Conservation (phyloP, 2,797 vertebrate species). For the Miichthys miiuy region DNA sequence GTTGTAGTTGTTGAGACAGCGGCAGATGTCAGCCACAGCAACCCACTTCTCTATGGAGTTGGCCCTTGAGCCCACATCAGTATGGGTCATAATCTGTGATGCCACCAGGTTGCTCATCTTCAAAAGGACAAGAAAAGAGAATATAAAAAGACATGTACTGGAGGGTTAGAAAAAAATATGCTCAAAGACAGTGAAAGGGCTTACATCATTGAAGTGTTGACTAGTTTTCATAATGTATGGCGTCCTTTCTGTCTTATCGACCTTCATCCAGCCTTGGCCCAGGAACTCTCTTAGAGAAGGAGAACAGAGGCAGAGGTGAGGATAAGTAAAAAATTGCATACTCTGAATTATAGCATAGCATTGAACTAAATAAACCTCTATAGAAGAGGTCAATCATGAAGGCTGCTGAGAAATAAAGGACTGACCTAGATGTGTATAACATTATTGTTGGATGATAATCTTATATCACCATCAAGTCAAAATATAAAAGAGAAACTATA, state of each 20-base stretch:
- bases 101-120: slow-evolving; percentile 99
- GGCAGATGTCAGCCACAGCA: slow-evolving; percentile 94
- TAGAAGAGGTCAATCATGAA: neutral
- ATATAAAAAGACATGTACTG: neutral
- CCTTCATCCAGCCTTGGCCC: slow-evolving; percentile 98
- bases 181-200: slow-evolving; percentile 37
- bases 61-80: slow-evolving; percentile 91
- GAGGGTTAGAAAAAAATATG: neutral
- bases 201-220: slow-evolving; percentile 96
- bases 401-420: neutral
- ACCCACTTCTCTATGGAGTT: slow-evolving; percentile 96
- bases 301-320: slow-evolving; percentile 29
- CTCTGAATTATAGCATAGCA: neutral
- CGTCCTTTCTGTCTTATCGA: slow-evolving; percentile 93
- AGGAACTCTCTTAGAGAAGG: slow-evolving; percentile 91
- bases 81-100: slow-evolving; percentile 96
- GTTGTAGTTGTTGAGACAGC: slow-evolving; percentile 96
- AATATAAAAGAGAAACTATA: neutral
- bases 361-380: neutral
- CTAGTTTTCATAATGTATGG: slow-evolving; percentile 98
- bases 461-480: neutral
- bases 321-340: neutral
- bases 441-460: neutral
- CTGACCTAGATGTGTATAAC: neutral
- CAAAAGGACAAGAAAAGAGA: slow-evolving; percentile 7